phyloP scores from a whole-genome alignment of 2,888 invertebrate genomes.

The Athrips mouffetella region DNA sequence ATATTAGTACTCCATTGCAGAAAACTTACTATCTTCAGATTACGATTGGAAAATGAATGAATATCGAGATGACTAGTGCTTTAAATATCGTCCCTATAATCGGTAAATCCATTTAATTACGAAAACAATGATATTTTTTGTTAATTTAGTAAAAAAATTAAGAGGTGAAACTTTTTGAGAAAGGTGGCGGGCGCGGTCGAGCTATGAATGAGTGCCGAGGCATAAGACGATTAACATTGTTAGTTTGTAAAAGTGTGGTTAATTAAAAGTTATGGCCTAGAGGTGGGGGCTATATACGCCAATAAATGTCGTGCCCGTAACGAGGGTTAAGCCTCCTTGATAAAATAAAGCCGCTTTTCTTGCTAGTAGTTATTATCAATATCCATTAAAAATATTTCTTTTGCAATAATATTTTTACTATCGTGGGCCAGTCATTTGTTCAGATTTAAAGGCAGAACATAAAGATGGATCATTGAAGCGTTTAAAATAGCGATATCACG shows the following conservation, averaged over 20 bases:
- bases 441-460: background rate
- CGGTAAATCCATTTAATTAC: no score
- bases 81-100: no score
- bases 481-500: constrained; percentile 2
- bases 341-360: constrained; percentile 11
- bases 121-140: no score
- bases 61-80: no score
- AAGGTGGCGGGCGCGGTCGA: background rate
- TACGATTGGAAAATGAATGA: no score
- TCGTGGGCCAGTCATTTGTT: background rate
- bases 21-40: no score
- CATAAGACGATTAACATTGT: constrained; percentile 50
- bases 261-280: constrained; percentile 55
- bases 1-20: constrained; percentile 4
- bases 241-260: constrained; percentile 55
- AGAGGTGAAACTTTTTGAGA: no score
- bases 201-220: constrained; percentile 37
- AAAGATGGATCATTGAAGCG: background rate
- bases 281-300: constrained; percentile 34
- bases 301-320: constrained; percentile 25
- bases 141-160: no score
- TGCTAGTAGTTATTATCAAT: background rate
- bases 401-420: background rate
- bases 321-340: constrained; percentile 12
- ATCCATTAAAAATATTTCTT: background rate